These are phyloP conservation scores for Ciconia boyciana DNA, from an alignment of 2,113 vertebrate genomes.

Conservation along the genomic window DNA sequence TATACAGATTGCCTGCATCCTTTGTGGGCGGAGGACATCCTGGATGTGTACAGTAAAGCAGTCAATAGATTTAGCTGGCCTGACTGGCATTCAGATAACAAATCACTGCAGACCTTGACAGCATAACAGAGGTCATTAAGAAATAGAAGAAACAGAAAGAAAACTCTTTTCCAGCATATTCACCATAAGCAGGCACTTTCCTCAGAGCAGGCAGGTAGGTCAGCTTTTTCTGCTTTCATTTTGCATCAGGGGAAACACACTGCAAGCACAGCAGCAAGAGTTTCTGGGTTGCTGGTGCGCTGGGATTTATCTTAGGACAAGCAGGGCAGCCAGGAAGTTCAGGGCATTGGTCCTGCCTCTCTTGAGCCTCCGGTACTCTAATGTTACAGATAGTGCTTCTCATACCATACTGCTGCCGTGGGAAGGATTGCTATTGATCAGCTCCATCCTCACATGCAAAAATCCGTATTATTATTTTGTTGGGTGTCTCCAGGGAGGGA, in stretches of 20 bases:
- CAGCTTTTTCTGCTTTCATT: not conserved
- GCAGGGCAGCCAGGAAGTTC: not conserved
- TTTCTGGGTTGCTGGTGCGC: not conserved
- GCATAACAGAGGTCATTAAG: not conserved
- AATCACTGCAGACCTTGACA: not conserved
- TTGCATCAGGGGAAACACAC: not conserved
- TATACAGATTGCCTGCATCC: not conserved
- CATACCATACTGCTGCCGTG: fast-evolving
- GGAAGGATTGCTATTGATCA: not conserved
- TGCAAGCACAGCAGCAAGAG: fast-evolving
- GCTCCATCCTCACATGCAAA: not conserved
- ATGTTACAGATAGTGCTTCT: not conserved
- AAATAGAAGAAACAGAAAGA: not conserved
- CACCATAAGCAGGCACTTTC: not conserved
- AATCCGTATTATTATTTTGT: slow-evolving; percentile 6
- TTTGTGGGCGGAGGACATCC: not conserved
- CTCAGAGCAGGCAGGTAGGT: not conserved
- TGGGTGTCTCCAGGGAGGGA: not conserved
- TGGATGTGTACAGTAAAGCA: not conserved
- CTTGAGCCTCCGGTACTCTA: not conserved
- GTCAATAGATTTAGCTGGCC: not conserved
- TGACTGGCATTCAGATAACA: not conserved
- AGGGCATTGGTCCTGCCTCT: not conserved
- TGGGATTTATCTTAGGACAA: not conserved
- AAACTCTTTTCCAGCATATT: not conserved